phyloP scores from a whole-genome alignment of 2,888 invertebrate species.

The Synergus japonicus region DNA sequence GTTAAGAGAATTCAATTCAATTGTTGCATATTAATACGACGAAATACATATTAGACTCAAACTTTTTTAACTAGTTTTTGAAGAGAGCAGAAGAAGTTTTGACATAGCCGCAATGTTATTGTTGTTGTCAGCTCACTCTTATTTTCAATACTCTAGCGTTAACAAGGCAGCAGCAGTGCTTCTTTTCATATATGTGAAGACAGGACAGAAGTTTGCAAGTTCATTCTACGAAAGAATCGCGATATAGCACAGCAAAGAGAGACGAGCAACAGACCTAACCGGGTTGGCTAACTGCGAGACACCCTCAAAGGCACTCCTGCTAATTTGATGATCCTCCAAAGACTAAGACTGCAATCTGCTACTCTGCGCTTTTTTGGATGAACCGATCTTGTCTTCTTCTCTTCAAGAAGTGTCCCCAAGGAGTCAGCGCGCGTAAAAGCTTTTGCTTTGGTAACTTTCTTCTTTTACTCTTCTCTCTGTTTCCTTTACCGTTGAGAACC shows the following conservation, averaged over 20 bases:
- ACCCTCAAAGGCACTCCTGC: slow-evolving; percentile 75
- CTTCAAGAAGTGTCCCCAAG: slow-evolving; percentile 46
- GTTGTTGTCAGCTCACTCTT: slow-evolving; percentile 10
- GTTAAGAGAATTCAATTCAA: not conserved
- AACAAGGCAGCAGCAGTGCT: slow-evolving; percentile 9
- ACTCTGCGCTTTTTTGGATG: slow-evolving; percentile 66
- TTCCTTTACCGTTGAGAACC: slow-evolving; percentile 33
- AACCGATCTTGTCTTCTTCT: slow-evolving; percentile 57
- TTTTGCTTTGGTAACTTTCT: slow-evolving; percentile 47
- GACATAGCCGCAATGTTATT: not conserved
- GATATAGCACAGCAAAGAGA: slow-evolving; percentile 65
- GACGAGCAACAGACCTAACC: slow-evolving; percentile 63
- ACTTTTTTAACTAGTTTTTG: not conserved
- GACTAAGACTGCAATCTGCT: slow-evolving; percentile 73
- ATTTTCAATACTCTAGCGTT: slow-evolving; percentile 9
- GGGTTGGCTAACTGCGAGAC: slow-evolving; percentile 69
- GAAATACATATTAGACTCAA: not conserved
- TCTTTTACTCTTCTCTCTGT: slow-evolving; percentile 45
- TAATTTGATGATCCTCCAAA: slow-evolving; percentile 77
- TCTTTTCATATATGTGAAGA: slow-evolving; percentile 32
- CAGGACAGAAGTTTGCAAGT: slow-evolving; percentile 67
- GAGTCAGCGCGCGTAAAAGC: slow-evolving; percentile 47
- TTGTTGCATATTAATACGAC: not conserved
- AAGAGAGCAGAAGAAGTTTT: not conserved
- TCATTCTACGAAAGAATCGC: slow-evolving; percentile 67